phyloP scores from a whole-genome alignment of 2,113 vertebrate species.

The Nesospiza acunhae region DNA sequence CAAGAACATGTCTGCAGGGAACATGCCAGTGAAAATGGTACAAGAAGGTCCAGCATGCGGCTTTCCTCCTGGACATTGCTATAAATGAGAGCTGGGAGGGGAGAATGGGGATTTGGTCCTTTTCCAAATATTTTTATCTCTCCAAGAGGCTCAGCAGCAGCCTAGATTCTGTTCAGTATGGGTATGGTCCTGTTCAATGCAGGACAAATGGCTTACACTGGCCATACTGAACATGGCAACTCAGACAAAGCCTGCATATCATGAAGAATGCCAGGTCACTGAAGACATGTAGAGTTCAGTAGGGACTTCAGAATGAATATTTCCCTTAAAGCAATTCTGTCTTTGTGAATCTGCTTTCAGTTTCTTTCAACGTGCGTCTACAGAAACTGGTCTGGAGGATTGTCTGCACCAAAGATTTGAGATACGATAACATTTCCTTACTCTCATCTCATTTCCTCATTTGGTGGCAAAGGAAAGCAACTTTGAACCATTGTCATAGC shows the following conservation, averaged over 20 bases:
- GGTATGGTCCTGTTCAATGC: neutral
- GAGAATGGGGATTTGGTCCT: neutral
- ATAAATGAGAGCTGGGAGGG: neutral
- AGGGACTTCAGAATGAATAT: neutral
- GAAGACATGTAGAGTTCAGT: neutral
- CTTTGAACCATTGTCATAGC: neutral
- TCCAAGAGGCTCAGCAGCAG: neutral
- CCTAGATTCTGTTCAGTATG: neutral
- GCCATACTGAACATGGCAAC: neutral
- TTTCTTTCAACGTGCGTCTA: neutral
- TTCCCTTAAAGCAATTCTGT: neutral
- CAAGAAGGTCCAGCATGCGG: neutral
- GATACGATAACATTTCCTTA: neutral
- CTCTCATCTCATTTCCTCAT: neutral
- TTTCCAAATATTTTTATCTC: neutral
- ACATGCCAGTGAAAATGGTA: accelerated
- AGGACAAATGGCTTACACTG: neutral
- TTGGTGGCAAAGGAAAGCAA: neutral
- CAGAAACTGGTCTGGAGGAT: neutral
- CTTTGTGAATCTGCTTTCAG: neutral
- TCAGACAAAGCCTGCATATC: neutral
- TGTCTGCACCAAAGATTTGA: neutral
- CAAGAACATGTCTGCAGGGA: neutral
- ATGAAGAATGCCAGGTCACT: neutral
- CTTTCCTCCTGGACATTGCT: neutral